Percentiles rank a stretch among this genome's conserved stretches.
Conservation (phyloP, 2,797 vertebrate genomes). For the Bufotes viridis region DNA sequence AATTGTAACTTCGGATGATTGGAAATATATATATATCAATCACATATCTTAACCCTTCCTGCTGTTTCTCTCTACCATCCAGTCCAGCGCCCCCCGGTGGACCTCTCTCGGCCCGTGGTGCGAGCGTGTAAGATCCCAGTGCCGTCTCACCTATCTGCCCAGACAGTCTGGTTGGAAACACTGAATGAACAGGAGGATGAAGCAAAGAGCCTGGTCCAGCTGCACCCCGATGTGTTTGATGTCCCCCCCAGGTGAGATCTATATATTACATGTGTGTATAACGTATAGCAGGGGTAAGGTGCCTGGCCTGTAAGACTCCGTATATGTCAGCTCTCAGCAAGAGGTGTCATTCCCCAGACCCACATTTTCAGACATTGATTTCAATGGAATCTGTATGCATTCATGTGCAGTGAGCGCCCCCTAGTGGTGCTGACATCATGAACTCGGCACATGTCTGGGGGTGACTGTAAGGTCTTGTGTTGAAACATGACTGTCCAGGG, state of each 20-base stretch:
- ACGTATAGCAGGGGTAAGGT: neutral
- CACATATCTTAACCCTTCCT: too few relatives aligned
- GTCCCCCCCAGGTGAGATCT: slow-evolving; percentile 79
- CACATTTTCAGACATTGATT: neutral
- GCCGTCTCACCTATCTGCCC: slow-evolving; percentile 73
- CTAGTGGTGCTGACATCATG: neutral
- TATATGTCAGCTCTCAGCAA: too few relatives aligned
- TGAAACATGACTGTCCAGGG: neutral
- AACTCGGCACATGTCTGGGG: neutral
- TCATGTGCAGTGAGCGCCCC: neutral
- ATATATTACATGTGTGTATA: neutral
- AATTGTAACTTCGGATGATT: too few relatives aligned
- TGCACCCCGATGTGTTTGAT: slow-evolving; percentile 90
- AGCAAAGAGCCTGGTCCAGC: slow-evolving; percentile 79
- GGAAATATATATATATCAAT: too few relatives aligned
- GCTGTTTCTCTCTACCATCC: neutral
- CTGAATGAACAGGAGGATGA: slow-evolving; percentile 73
- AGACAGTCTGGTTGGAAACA: slow-evolving; percentile 84
- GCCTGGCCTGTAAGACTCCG: too few relatives aligned
- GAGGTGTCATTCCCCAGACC: too few relatives aligned
- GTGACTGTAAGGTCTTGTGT: neutral
- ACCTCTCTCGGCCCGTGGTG: slow-evolving; percentile 74
- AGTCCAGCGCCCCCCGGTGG: slow-evolving; percentile 65
- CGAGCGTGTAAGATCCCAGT: slow-evolving; percentile 74
- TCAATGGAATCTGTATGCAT: too few relatives aligned